Percentiles rank a stretch among this genome's conserved stretches.
Conservation (phyloP, 2,888 invertebrate genomes). For the Priocnemis perturbator region DNA sequence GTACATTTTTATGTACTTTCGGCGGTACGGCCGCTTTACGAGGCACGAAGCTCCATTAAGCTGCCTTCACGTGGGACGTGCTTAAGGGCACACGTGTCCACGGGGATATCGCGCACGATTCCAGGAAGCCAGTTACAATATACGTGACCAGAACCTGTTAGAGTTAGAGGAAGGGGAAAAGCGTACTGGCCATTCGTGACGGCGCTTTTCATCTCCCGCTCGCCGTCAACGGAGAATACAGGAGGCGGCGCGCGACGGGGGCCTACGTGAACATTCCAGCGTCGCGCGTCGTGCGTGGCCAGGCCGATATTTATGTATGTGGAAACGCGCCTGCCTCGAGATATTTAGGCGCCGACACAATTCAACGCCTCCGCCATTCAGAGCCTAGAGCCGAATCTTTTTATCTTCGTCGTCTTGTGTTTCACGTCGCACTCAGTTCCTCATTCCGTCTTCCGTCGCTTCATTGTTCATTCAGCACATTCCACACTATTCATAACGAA, state of each 20-base stretch:
- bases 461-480: too few species aligned
- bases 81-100: constrained; percentile 30
- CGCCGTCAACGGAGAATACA: too few species aligned
- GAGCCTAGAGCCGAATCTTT: too few species aligned
- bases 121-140: constrained; percentile 21
- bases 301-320: background rate
- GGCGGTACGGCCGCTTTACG: constrained; percentile 3
- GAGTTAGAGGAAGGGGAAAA: constrained; percentile 13
- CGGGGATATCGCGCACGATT: constrained; percentile 21
- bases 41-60: constrained; percentile 21
- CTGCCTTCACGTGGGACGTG: constrained; percentile 24
- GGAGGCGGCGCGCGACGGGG: background rate
- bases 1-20: background rate
- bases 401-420: too few species aligned
- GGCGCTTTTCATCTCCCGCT: too few species aligned
- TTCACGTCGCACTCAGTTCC: too few species aligned
- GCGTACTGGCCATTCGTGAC: too few species aligned
- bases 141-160: constrained; percentile 47
- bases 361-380: constrained; percentile 21
- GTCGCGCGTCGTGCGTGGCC: constrained; percentile 15
- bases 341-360: constrained; percentile 55
- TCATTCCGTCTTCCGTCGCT: too few species aligned
- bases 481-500: too few species aligned
- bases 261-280: constrained; percentile 40
- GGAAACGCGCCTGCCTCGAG: constrained; percentile 11